These are phyloP conservation scores for Myotis daubentonii DNA, from an alignment of 2,797 vertebrate species.

Conservation along the genomic window DNA sequence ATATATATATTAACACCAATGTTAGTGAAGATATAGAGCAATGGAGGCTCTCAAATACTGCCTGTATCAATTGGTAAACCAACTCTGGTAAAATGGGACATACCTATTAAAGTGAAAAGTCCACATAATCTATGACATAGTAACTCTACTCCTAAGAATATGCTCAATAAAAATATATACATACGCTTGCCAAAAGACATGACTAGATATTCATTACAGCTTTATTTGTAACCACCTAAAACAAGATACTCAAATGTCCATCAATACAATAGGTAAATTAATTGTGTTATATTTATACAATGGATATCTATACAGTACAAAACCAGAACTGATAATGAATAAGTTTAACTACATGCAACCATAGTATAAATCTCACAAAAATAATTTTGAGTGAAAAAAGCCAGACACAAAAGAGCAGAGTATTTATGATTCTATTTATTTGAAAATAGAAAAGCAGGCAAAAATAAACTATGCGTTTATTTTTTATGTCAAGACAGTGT, in stretches of 20 bases:
- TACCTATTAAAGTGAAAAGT: background rate
- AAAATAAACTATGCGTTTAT: background rate
- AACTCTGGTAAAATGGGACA: background rate
- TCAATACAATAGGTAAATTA: background rate
- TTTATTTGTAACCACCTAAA: background rate
- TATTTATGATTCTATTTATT: background rate
- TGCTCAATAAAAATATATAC: background rate
- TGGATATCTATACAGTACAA: background rate
- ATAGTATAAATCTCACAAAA: background rate
- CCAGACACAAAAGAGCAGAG: background rate
- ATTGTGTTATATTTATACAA: background rate
- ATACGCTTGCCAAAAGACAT: background rate
- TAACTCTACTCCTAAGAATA: background rate
- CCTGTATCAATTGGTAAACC: background rate
- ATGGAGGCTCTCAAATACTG: background rate
- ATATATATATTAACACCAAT: background rate
- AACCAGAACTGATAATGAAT: background rate
- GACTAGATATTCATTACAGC: background rate
- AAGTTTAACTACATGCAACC: background rate
- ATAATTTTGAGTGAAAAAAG: background rate
- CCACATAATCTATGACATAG: background rate
- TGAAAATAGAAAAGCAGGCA: background rate
- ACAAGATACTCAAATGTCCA: background rate
- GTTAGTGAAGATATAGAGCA: background rate
- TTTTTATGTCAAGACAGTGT: background rate